A percentile compares a stretch with the other conserved stretches of the same genome.
These are phyloP conservation scores for Lagopus leucura DNA, from an alignment of 2,113 vertebrate species.

Conservation along the genomic window DNA sequence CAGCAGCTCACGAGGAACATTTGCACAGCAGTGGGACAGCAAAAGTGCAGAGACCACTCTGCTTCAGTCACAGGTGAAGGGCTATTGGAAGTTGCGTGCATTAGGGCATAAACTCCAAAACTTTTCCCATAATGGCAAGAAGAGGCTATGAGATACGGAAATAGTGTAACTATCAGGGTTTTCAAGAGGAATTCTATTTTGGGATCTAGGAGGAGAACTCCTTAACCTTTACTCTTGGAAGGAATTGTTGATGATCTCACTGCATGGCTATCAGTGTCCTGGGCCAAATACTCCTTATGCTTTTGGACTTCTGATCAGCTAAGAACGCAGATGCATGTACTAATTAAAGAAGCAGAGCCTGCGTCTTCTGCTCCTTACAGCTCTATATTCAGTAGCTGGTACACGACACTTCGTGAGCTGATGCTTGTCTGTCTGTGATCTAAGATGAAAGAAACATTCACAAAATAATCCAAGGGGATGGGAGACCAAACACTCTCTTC, in stretches of 20 bases:
- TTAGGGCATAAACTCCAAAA: neutral
- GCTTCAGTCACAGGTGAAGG: neutral
- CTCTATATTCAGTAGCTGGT: conserved; percentile 65
- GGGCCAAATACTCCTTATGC: conserved; percentile 57
- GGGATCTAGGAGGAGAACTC: conserved; percentile 29
- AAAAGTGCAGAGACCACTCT: neutral
- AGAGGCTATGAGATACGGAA: conserved; percentile 1
- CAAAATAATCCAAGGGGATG: conserved; percentile 40
- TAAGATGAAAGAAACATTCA: conserved; percentile 52
- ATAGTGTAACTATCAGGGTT: conserved; percentile 16
- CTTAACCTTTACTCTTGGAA: conserved; percentile 55
- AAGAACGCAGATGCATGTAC: conserved; percentile 47
- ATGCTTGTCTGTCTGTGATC: conserved; percentile 58
- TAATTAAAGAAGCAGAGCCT: conserved; percentile 58
- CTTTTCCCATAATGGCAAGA: neutral
- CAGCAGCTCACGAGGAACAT: neutral
- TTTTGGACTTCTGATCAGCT: conserved; percentile 56
- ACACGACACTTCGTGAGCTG: conserved; percentile 62
- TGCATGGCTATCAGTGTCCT: conserved; percentile 53
- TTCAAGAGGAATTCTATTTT: conserved; percentile 72
- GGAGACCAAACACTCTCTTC: neutral
- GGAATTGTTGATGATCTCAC: conserved; percentile 45
- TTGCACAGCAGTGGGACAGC: neutral
- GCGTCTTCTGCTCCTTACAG: conserved; percentile 48
- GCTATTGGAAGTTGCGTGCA: neutral